Base-by-base conservation (phyloP, 2,888 invertebrate species). In the Trachelus iudaicus region DNA sequence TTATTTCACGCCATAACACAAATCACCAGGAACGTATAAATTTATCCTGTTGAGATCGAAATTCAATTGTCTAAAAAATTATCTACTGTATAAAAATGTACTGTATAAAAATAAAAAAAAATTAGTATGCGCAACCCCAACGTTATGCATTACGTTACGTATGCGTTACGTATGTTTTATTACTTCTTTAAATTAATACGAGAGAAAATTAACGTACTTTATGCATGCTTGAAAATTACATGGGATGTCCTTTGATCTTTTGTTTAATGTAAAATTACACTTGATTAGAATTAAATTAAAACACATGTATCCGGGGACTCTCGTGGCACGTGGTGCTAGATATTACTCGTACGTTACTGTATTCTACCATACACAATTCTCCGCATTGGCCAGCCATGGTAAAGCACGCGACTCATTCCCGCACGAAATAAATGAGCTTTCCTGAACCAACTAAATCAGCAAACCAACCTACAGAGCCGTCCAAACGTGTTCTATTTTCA, bases 341-440 rank as follows among this genome's bases (percentile, higher is more conserved):
- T 56, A 56, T 23, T 23, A 33, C 2, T 71, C 31, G n/a, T 71
- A 71, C 71, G 71, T 15, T 9, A 71, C 71, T 71, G 71, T 1
- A 11, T 23, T 11, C 71, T 33, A 71, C 71, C 71, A 6, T 71
- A 33, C 13, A 71, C 56, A 9, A 56, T 23, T 23, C 23, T 56
- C 23, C 56, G 56, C 71, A 71, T 71, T 33, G 31, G 71, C 71
- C 71, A 23, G 71, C 71, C 71, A 71, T 71, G 0, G 71, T 71
- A 30, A 71, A 71, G 71, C 71, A 31, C 31, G 71, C 71, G 71
- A 71, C 71, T 71, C 71, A 71, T 71, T 71, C 33, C 71, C 71
- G 71, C 71, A 33, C 31, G 71, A 30, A 71, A 71, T 33, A 71
- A 71, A 71, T 71, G 71, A 71, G 71, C 71, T 71, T 33, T 33